A percentile compares a stretch with the other conserved stretches of the same genome.
These are phyloP conservation scores for Platycercus adscitus DNA, from an alignment of 2,113 vertebrate genomes.

Conservation along the genomic window DNA sequence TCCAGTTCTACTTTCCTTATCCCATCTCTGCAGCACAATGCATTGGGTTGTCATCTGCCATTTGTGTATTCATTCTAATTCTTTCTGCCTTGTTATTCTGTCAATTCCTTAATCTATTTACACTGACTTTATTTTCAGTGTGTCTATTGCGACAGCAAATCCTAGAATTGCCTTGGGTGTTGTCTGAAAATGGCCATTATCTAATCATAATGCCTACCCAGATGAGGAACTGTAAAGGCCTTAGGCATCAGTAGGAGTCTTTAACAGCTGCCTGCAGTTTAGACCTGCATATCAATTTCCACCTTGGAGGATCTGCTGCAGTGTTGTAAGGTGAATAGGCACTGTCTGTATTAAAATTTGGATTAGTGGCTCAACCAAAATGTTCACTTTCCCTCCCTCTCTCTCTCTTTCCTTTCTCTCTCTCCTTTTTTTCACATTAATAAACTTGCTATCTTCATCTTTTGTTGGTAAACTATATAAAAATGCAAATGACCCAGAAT, in stretches of 20 bases:
- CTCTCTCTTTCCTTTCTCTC: neutral
- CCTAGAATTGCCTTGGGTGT: conserved; percentile 74
- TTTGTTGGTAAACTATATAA: conserved; percentile 76
- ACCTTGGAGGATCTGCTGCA: conserved; percentile 35
- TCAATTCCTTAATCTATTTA: conserved; percentile 77
- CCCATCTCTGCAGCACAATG: neutral
- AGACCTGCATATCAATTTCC: conserved; percentile 50
- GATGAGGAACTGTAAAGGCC: conserved; percentile 60
- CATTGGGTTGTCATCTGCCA: conserved; percentile 52
- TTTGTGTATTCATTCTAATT: conserved; percentile 63
- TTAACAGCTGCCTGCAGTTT: conserved; percentile 63
- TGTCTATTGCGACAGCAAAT: conserved; percentile 72
- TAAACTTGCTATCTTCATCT: conserved; percentile 70
- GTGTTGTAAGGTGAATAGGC: conserved; percentile 26
- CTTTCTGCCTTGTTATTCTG: conserved; percentile 75
- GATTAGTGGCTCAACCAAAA: conserved; percentile 43
- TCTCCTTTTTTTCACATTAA: conserved; percentile 52
- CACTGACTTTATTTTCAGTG: conserved; percentile 76
- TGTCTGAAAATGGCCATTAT: conserved; percentile 75
- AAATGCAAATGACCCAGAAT: conserved; percentile 78
- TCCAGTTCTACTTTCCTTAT: neutral
- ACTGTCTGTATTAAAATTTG: neutral
- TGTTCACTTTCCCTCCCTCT: neutral
- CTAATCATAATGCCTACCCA: conserved; percentile 66
- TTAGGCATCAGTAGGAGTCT: conserved; percentile 46